These are phyloP conservation scores for Crossocerus cetratus DNA, from an alignment of 2,888 invertebrate genomes.

Conservation along the genomic window DNA sequence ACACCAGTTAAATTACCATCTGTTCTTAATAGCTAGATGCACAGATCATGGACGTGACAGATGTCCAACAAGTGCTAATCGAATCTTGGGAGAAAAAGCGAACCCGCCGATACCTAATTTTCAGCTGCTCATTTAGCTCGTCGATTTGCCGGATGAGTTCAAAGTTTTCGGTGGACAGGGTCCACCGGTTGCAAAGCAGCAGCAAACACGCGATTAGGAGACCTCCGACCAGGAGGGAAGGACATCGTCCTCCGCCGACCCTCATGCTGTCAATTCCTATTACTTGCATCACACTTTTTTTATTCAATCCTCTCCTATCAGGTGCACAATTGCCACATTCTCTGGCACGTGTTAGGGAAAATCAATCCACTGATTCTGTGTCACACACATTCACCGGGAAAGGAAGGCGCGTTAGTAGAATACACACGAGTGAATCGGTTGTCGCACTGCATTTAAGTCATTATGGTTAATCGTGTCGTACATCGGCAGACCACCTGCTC, in stretches of 20 bases:
- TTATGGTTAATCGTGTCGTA: slow-evolving; percentile 1
- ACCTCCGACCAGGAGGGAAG: slow-evolving; percentile 72
- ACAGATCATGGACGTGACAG: no score
- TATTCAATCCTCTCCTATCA: slow-evolving; percentile 23
- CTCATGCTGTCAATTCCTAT: slow-evolving; percentile 73
- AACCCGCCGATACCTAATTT: slow-evolving; percentile 67
- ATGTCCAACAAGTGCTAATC: no score
- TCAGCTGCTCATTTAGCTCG: slow-evolving; percentile 72
- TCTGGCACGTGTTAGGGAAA: slow-evolving; percentile 20
- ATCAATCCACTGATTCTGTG: slow-evolving; percentile 22
- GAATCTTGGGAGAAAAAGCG: background rate
- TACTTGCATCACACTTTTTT: slow-evolving; percentile 60
- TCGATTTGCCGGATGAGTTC: slow-evolving; percentile 73
- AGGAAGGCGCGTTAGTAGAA: slow-evolving; percentile 3
- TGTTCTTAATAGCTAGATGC: background rate
- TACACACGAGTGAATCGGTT: slow-evolving; percentile 14
- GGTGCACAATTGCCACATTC: slow-evolving; percentile 28
- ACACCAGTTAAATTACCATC: background rate
- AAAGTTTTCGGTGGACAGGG: slow-evolving; percentile 70
- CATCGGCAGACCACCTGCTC: background rate
- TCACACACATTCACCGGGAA: slow-evolving; percentile 18
- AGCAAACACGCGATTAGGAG: slow-evolving; percentile 71
- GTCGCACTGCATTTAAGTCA: slow-evolving; percentile 29
- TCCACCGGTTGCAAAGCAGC: slow-evolving; percentile 75
- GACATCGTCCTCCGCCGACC: slow-evolving; percentile 74